These are phyloP conservation scores for Cuculus canorus DNA, from an alignment of 2,797 vertebrate species.

Conservation along the genomic window DNA sequence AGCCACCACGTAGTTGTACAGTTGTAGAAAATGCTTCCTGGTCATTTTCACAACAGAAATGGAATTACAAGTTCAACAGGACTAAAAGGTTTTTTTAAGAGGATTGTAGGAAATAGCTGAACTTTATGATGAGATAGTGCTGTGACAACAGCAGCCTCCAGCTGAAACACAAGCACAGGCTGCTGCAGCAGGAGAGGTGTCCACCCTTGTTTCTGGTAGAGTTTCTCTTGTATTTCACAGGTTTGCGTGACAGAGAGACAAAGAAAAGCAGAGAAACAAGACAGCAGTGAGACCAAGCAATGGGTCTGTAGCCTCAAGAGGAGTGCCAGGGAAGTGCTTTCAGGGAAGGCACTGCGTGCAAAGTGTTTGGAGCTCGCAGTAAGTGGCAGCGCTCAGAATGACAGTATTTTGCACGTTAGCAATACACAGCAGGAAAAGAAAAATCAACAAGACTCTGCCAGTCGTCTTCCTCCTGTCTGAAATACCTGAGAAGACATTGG, in stretches of 20 bases:
- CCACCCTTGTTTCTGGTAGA: neutral
- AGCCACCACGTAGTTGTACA: accelerated
- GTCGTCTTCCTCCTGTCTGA: neutral
- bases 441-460: neutral
- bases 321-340: accelerated
- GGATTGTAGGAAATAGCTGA: neutral
- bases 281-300: neutral
- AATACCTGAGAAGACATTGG: neutral
- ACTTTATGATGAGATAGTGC: neutral
- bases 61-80: neutral
- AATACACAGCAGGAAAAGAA: neutral
- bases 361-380: accelerated
- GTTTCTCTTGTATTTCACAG: neutral
- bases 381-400: neutral
- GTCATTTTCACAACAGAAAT: neutral
- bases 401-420: neutral
- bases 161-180: neutral
- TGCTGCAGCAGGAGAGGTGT: neutral
- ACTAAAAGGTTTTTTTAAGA: neutral
- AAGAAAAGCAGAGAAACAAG: neutral
- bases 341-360: neutral
- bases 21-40: neutral
- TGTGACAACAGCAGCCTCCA: neutral
- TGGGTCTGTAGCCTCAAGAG: accelerated
- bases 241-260: neutral